Evolutionary conservation across 2,113 vertebrate genomes (phyloP).

Genomic region (Oncorhynchus masou): DNA sequence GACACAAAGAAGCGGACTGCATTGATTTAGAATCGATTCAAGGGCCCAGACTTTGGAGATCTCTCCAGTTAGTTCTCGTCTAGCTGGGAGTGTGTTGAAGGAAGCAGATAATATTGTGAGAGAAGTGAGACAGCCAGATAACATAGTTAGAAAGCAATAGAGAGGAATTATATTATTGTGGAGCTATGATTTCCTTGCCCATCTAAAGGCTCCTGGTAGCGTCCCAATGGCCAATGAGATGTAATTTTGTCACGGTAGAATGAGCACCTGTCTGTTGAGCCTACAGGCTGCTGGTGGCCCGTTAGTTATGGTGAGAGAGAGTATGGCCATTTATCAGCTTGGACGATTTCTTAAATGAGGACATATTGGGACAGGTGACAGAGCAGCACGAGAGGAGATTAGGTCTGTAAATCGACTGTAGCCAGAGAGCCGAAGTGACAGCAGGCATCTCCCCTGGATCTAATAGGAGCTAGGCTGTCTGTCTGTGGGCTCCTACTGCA

Average conservation of each 20-base stretch:
- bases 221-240: slow-evolving; percentile 22
- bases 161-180: slow-evolving; percentile 4
- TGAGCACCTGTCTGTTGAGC: slow-evolving; percentile 41
- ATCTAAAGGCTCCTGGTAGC: slow-evolving; percentile 25
- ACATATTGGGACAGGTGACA: slow-evolving; percentile 48
- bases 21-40: slow-evolving; percentile 53
- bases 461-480: not conserved
- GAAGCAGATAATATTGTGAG: slow-evolving; percentile 40
- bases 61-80: slow-evolving; percentile 30
- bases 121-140: slow-evolving; percentile 32
- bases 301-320: slow-evolving; percentile 42
- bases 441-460: slow-evolving; percentile 15
- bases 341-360: slow-evolving; percentile 48
- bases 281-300: slow-evolving; percentile 34
- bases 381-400: not conserved
- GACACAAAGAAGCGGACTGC: slow-evolving; percentile 27
- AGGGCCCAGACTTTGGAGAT: slow-evolving; percentile 36
- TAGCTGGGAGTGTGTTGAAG: slow-evolving; percentile 26
- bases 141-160: slow-evolving; percentile 34
- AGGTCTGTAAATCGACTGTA: slow-evolving; percentile 8
- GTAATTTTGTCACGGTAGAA: slow-evolving; percentile 49
- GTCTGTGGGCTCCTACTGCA: not conserved
- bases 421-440: slow-evolving; percentile 25
- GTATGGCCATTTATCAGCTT: slow-evolving; percentile 42
- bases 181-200: slow-evolving; percentile 31